phyloP scores from a whole-genome alignment of 2,797 vertebrate genomes.

The Muscicapa striata region DNA sequence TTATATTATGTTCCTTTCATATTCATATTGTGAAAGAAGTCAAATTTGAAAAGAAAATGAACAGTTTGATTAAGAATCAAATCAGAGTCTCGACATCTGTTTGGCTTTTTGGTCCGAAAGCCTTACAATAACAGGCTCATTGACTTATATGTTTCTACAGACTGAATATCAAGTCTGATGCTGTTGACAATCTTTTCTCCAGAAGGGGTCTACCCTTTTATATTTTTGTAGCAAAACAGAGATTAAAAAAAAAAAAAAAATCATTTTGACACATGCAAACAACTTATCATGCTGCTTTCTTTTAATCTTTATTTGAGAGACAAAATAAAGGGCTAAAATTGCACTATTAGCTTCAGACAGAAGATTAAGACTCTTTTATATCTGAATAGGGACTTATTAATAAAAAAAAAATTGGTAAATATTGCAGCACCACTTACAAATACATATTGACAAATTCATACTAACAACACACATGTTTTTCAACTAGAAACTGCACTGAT shows the following conservation, averaged over 20 bases:
- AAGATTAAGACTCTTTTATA: not conserved
- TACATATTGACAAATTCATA: not conserved
- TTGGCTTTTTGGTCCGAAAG: not conserved
- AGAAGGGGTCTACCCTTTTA: not conserved
- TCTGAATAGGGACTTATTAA: not conserved
- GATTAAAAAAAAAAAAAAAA: not conserved
- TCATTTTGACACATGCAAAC: not conserved
- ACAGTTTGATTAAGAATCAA: not conserved
- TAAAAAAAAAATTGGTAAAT: not conserved
- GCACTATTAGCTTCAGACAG: not conserved
- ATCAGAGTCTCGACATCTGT: not conserved
- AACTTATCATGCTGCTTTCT: not conserved
- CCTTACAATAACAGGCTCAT: not conserved
- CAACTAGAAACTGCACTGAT: not conserved
- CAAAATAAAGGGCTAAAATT: not conserved
- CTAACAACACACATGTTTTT: not conserved
- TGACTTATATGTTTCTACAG: not conserved
- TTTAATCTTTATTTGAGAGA: not conserved
- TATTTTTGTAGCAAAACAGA: not conserved
- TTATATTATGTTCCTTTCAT: not conserved
- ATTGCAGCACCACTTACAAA: not conserved
- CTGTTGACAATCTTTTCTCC: not conserved
- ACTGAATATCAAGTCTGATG: not conserved
- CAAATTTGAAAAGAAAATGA: not conserved
- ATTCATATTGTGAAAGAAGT: not conserved